Evolutionary conservation across 1,140 invertebrate genomes (phyloP).

Genomic region (Leptinotarsa defecta): DNA sequence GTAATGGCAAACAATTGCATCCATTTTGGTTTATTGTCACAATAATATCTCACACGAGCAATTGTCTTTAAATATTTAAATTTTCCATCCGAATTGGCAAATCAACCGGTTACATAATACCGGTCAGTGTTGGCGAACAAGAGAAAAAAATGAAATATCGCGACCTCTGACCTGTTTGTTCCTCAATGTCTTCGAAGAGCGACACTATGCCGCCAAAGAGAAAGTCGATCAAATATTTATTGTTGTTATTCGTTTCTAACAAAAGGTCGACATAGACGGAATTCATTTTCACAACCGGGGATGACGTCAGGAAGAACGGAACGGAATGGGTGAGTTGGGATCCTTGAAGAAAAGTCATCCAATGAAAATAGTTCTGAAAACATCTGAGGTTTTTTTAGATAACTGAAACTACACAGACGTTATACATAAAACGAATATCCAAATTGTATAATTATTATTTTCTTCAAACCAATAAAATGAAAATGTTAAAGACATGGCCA

Average conservation of each 20-base stretch:
- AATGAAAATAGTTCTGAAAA: too few relatives aligned
- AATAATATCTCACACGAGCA: not conserved
- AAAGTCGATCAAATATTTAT: constrained; percentile 2
- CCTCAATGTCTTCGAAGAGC: not conserved
- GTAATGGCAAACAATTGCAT: not conserved
- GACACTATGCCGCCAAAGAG: not conserved
- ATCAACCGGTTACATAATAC: not conserved
- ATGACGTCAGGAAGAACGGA: not conserved
- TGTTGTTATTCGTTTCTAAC: not conserved
- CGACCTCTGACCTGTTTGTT: not conserved
- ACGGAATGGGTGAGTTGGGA: not conserved
- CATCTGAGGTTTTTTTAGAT: too few relatives aligned
- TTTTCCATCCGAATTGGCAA: not conserved
- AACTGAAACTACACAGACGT: too few relatives aligned
- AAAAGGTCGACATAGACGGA: not conserved
- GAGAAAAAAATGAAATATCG: not conserved
- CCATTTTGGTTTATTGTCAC: not conserved
- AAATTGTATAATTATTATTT: too few relatives aligned
- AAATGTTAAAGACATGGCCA: too few relatives aligned
- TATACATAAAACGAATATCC: too few relatives aligned
- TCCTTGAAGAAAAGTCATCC: too few relatives aligned
- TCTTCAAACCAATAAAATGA: too few relatives aligned
- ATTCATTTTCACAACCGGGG: not conserved
- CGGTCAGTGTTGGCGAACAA: not conserved
- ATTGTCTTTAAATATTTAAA: not conserved